Conservation (phyloP, 1,140 invertebrate genomes). For the Neotoxoptera formosana region DNA sequence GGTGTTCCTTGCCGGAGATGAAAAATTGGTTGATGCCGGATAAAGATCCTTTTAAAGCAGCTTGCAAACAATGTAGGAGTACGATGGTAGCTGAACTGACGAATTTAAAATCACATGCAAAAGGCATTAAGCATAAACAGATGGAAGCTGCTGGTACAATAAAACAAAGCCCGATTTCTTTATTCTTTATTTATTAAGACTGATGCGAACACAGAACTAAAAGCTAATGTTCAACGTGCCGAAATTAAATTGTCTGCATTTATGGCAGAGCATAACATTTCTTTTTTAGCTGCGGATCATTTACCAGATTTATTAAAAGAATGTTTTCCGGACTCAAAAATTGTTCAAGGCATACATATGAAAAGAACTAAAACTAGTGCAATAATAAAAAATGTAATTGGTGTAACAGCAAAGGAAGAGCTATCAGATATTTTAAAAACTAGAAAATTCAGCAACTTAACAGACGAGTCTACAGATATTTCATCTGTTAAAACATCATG, state of each 20-base stretch:
- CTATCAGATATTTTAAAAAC: constrained; percentile 58
- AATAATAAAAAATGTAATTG: constrained; percentile 15
- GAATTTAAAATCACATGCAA: too few species aligned
- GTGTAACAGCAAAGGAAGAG: not conserved
- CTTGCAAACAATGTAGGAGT: too few species aligned
- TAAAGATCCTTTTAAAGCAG: too few species aligned
- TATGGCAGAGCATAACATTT: not conserved
- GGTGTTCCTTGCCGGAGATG: too few species aligned
- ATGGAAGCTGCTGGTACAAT: too few species aligned
- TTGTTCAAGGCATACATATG: not conserved
- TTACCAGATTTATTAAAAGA: not conserved
- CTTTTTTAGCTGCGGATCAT: not conserved
- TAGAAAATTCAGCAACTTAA: constrained; percentile 60
- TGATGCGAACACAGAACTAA: too few species aligned
- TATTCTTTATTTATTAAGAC: too few species aligned
- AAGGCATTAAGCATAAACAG: too few species aligned
- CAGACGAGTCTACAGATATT: constrained; percentile 62
- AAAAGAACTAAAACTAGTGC: constrained; percentile 3
- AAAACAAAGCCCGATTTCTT: too few species aligned
- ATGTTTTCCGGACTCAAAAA: not conserved
- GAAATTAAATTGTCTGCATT: not conserved
- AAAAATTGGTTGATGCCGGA: too few species aligned
- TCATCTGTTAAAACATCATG: constrained; percentile 58
- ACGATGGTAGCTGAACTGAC: not conserved
- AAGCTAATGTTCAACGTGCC: not conserved